These are phyloP conservation scores for Scartelaos histophorus DNA, from an alignment of 2,113 vertebrate species.

Conservation along the genomic window DNA sequence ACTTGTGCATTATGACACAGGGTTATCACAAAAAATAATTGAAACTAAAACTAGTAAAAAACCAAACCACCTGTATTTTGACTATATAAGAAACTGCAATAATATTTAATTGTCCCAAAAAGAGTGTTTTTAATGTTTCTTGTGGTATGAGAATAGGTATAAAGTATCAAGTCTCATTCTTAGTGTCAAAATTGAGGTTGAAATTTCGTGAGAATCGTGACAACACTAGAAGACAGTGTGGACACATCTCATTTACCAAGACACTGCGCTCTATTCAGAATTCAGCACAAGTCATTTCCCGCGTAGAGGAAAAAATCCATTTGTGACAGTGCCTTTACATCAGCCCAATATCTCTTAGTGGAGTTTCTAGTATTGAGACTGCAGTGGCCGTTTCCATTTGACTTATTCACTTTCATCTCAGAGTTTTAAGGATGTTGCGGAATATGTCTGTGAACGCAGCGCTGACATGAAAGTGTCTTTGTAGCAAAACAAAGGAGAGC, in stretches of 20 bases:
- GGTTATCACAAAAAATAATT: background rate
- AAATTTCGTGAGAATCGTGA: background rate
- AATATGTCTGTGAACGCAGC: conserved; percentile 14
- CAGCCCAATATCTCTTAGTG: conserved; percentile 49
- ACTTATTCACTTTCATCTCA: conserved; percentile 60
- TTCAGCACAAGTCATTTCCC: conserved; percentile 7
- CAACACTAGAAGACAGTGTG: background rate
- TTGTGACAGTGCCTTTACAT: conserved; percentile 47
- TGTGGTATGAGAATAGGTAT: too few relatives aligned
- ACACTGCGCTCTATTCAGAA: conserved; percentile 16
- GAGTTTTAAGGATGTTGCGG: conserved; percentile 8
- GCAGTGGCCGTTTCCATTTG: conserved; percentile 33
- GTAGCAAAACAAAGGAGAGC: conserved; percentile 25
- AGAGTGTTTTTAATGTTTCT: too few relatives aligned
- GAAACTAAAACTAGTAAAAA: too few relatives aligned
- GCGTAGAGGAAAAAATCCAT: conserved; percentile 38
- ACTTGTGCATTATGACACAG: background rate
- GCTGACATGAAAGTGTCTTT: conserved; percentile 28
- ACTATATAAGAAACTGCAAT: too few relatives aligned
- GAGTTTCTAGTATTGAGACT: conserved; percentile 20
- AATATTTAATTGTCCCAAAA: too few relatives aligned
- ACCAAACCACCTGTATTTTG: too few relatives aligned
- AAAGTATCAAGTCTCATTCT: too few relatives aligned
- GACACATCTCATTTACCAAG: background rate
- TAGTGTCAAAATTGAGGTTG: background rate